A percentile compares a stretch with the other conserved stretches of the same genome.
Conservation (phyloP, 64 coral and sea anemone species). For the Acropora tenuis region DNA sequence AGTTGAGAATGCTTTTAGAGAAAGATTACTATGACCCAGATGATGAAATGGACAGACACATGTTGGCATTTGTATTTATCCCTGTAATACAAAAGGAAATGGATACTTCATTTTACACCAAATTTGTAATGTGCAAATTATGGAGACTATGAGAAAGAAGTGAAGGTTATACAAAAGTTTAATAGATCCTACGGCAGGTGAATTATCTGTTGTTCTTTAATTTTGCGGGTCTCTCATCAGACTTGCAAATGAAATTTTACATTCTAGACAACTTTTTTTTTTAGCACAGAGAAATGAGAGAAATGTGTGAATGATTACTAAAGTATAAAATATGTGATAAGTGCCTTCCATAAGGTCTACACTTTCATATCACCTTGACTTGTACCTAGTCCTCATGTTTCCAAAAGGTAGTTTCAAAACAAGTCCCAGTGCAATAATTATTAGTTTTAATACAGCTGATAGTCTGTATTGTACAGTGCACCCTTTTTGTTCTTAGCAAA, state of each 20-base stretch:
- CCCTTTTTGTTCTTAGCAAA: slow-evolving; percentile 18
- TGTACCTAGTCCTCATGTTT: slow-evolving; percentile 18
- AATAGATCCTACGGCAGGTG: not conserved
- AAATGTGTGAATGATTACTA: no score
- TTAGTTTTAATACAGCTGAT: slow-evolving; percentile 4
- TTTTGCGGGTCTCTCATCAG: not conserved
- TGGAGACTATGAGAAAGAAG: not conserved
- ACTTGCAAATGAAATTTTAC: slow-evolving; percentile 6
- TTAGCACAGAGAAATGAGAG: not conserved
- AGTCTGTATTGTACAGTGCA: not conserved
- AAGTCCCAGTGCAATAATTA: not conserved
- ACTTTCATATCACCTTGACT: slow-evolving; percentile 34
- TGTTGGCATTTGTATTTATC: slow-evolving; percentile 66
- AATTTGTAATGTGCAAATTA: not conserved
- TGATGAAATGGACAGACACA: slow-evolving; percentile 30
- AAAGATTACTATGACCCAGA: slow-evolving; percentile 75
- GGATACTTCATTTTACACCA: slow-evolving; percentile 23
- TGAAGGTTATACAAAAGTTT: slow-evolving; percentile 12
- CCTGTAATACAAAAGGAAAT: slow-evolving; percentile 61
- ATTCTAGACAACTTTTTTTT: not conserved
- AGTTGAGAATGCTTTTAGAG: slow-evolving; percentile 67
- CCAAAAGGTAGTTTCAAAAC: slow-evolving; percentile 7
- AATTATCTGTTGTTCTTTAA: slow-evolving; percentile 26
- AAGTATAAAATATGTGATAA: not conserved
- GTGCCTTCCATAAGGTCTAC: slow-evolving; percentile 8